Evolutionary conservation across 35 echinoderm and acorn worm species (phyloP), one percentile per base, ranked within the genome.

Genomic region (Heliocidaris erythrogramma): DNA sequence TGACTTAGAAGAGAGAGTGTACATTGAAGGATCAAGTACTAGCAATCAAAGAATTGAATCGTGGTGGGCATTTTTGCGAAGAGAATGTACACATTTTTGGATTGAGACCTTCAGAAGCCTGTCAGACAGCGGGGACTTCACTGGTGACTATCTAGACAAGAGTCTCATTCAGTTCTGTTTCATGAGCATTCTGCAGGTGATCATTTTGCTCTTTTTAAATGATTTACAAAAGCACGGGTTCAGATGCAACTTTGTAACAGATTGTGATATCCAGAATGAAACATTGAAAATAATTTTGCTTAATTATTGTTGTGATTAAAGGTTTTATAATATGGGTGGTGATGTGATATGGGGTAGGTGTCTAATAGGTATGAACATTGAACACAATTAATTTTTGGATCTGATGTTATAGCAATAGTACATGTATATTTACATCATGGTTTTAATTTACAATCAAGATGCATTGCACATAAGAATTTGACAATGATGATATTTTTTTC

Each of bases 21-120:
- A 94, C 50, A 60, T 94, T 9, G 93, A 94, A 60, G 94, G 94
- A 18, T 24, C 71, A 32, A 94, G 94, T 71, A 94, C 94, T 27
- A 85, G 69, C 94, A 94, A 86, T 49, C 94, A 94, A 49, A 86
- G 94, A 21, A 94, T 94, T 86, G 94, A 86, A 85, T 94, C 86
- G 35, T 48, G 61, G 94, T 94, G 85, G 94, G 85, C 94, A 47
- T 86, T 94, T 50, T 85, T 95, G 29, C 31, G 97, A 9, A 96
- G 91, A 86, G 93, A 97, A 24, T 97, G 95, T 85, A 91, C 94
- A 86, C 92, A 97, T 42, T 97, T 96, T 85, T 97, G 97, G 97
- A 97, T 97, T 27, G 49, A 95, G 88, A 18, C 60, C 48, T 97
- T 96, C 85, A 87, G 49, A 30, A 47, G 88, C 14, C 48, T 97